Percentiles rank a stretch among this genome's conserved stretches.
phyloP scores from a whole-genome alignment of 2,888 invertebrate species.

The Dorcus hopei region DNA sequence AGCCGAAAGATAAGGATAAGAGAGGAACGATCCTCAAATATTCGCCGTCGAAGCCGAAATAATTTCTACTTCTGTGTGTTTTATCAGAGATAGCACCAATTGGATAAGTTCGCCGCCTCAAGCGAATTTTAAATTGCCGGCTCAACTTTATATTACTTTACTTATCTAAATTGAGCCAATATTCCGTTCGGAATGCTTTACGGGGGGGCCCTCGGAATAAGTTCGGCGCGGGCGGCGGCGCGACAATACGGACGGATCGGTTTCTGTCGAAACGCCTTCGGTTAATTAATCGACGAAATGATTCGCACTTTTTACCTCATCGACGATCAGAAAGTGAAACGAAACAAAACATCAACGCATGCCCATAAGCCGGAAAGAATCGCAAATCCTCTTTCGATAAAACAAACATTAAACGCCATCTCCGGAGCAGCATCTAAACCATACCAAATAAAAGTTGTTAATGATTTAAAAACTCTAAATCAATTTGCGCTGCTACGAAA shows the following conservation, averaged over 20 bases:
- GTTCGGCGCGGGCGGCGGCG: background rate
- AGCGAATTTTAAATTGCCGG: slow-evolving; percentile 51
- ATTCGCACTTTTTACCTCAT: no score
- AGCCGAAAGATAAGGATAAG: background rate
- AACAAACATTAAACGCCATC: no score
- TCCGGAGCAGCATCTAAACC: no score
- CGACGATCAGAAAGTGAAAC: no score
- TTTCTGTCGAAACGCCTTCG: no score
- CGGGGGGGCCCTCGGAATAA: slow-evolving; percentile 1
- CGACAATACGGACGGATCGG: background rate
- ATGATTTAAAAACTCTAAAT: no score
- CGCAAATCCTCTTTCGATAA: no score
- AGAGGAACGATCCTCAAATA: background rate
- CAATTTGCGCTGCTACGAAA: no score
- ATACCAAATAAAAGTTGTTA: no score
- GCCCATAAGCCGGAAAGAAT: no score
- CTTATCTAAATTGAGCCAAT: slow-evolving; percentile 50
- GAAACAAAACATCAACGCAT: no score
- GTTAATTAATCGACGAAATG: no score
- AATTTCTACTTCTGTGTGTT: slow-evolving; percentile 47
- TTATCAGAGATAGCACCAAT: slow-evolving; percentile 48
- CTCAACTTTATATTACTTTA: slow-evolving; percentile 50
- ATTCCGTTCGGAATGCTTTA: slow-evolving; percentile 27
- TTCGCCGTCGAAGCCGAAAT: slow-evolving; percentile 30
- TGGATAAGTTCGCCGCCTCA: slow-evolving; percentile 48